A percentile compares a stretch with the other conserved stretches of the same genome.
phyloP scores from a whole-genome alignment of 2,888 invertebrate genomes.

The Macrosoma leucophasiata region DNA sequence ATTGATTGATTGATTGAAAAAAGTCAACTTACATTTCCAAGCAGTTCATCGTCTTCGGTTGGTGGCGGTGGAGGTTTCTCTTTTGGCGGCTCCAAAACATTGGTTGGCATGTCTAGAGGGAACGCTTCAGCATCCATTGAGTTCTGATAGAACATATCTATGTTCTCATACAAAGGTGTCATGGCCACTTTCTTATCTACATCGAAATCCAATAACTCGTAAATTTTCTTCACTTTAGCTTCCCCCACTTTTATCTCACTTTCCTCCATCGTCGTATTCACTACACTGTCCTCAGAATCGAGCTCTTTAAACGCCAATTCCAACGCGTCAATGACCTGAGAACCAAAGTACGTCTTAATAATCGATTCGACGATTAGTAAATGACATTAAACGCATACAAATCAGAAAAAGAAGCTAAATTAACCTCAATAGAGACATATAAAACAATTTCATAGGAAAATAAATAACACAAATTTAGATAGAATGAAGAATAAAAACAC shows the following conservation, averaged over 20 bases:
- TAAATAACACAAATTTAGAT: constrained; percentile 16
- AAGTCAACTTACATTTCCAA: constrained; percentile 65
- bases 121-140: constrained; percentile 53
- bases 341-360: constrained; percentile 20
- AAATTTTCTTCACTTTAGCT: constrained; percentile 34
- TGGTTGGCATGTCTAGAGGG: constrained; percentile 75
- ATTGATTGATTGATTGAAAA: no score
- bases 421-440: constrained; percentile 9
- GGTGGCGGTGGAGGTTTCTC: constrained; percentile 92
- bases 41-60: constrained; percentile 71
- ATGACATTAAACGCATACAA: constrained; percentile 9
- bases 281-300: constrained; percentile 66
- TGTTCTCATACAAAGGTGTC: constrained; percentile 77
- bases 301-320: constrained; percentile 79
- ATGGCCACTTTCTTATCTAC: constrained; percentile 55
- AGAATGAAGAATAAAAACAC: constrained; percentile 21
- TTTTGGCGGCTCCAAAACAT: constrained; percentile 83
- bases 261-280: constrained; percentile 56
- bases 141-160: constrained; percentile 73
- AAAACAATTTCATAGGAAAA: constrained; percentile 15
- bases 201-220: constrained; percentile 39
- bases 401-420: constrained; percentile 11
- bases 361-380: neutral
- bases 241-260: constrained; percentile 16
- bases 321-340: constrained; percentile 78